Evolutionary conservation across 2,797 vertebrate genomes (phyloP), one percentile per base, ranked within the genome.

Genomic region (Thamnophis elegans): DNA sequence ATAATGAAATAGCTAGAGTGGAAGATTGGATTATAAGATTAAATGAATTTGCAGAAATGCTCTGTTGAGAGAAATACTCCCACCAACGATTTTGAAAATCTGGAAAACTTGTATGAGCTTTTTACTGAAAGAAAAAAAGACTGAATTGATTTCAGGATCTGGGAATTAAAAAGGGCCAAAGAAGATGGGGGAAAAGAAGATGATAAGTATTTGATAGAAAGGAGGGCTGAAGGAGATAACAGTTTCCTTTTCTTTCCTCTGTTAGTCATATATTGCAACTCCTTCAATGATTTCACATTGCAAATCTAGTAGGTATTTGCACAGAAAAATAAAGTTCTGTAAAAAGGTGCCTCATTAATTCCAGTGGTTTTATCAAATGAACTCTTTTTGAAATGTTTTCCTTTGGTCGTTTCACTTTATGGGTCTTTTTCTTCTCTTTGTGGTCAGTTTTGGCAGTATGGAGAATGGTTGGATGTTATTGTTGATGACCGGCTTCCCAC

Each of bases 381-480:
- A 5, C 10, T 7, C 7, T 53, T 36, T 54, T 91, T 92, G 25
- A 51, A 92, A 9, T 32, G 8, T 7, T 82, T 87, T 87, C 18
- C 5, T 28, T 65, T 51, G 32, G 0, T 13, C 16, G 58, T 90
- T 73, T 65, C 85, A 85, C 5, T 85, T 26, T 10, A 13, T 73
- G 59, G 59, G 7, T 36, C 22, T 89, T 85, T 11, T 65, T 65
- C 26, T 16, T 7, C 22, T 26, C 90, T 92, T 26, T 91, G 91
- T 68, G 82, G 8, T 32, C 93, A 98, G 99, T 98, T 99, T 97
- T 99, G 99, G 99, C 98, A 98, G 97, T 98, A 97, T 0, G 98
- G 99, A 1, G 98, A 98, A 94, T 99, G 99, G 99, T 97, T 99
- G 94, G 98, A 99, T 0, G 98, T 99, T 9, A 98, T 99, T 51